Percentiles rank a stretch among this genome's conserved stretches.
Conservation (phyloP, 2,113 vertebrate genomes). For the Nothobranchius kuhntae region DNA sequence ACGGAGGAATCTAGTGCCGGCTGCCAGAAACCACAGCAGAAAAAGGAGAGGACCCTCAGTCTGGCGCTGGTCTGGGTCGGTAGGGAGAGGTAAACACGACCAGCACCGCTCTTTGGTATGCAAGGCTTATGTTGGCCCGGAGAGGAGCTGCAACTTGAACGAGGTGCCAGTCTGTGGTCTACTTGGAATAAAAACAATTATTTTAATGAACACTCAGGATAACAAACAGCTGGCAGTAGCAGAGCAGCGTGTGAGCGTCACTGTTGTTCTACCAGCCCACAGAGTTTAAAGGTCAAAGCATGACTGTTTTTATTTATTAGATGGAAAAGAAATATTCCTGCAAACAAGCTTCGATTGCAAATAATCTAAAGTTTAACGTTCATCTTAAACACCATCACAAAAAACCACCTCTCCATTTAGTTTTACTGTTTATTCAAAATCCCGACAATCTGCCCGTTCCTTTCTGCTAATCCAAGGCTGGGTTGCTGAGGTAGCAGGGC, state of each 20-base stretch:
- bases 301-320: no score
- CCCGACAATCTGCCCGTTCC: no score
- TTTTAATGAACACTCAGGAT: conserved; percentile 62
- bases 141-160: conserved; percentile 39
- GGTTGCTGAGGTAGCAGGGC: no score
- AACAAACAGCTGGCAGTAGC: conserved; percentile 45
- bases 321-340: no score
- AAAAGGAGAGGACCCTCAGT: conserved; percentile 76
- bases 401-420: no score
- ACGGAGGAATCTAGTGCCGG: conserved; percentile 80
- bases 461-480: no score
- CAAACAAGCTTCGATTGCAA: no score
- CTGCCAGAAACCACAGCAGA: conserved; percentile 83
- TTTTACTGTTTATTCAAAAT: no score
- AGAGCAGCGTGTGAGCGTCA: conserved; percentile 5
- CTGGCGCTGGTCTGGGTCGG: conserved; percentile 63
- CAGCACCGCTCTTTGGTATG: conserved; percentile 81
- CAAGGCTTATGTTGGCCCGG: conserved; percentile 61
- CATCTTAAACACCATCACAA: no score
- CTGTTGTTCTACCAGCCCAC: conserved; percentile 32
- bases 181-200: conserved; percentile 65
- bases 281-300: no score
- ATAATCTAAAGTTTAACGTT: no score
- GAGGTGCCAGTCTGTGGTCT: conserved; percentile 63
- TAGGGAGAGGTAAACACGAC: conserved; percentile 83